Evolutionary conservation across 2,888 invertebrate species (phyloP).

Genomic region (Pyrrhia umbra): DNA sequence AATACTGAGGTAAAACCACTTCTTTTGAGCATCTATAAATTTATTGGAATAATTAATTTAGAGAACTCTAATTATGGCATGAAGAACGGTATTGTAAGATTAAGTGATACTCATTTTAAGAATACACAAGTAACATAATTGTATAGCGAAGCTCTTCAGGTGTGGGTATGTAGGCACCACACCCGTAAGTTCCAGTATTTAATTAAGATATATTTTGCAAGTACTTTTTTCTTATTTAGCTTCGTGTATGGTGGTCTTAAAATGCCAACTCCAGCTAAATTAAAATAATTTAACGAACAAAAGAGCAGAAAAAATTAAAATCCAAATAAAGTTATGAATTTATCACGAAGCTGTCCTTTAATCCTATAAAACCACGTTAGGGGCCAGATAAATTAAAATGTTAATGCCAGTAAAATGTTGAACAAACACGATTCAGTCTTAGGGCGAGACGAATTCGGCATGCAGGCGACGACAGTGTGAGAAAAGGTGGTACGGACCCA

Average conservation of each 20-base stretch:
- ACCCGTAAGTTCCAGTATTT: too few relatives aligned
- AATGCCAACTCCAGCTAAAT: slow-evolving; percentile 37
- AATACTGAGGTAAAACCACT: slow-evolving; percentile 66
- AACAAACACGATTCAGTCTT: slow-evolving; percentile 66
- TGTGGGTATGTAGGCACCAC: too few relatives aligned
- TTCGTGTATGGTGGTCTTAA: slow-evolving; percentile 44
- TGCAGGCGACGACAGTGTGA: slow-evolving; percentile 64
- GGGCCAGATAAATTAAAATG: slow-evolving; percentile 71
- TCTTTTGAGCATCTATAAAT: slow-evolving; percentile 63
- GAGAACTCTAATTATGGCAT: slow-evolving; percentile 58
- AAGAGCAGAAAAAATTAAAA: slow-evolving; percentile 62
- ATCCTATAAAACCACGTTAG: slow-evolving; percentile 66
- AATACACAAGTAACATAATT: too few relatives aligned
- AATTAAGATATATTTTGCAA: background rate
- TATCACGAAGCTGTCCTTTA: slow-evolving; percentile 68
- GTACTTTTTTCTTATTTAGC: slow-evolving; percentile 1
- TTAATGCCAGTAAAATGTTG: slow-evolving; percentile 73
- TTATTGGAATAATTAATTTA: slow-evolving; percentile 54
- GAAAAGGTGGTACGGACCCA: slow-evolving; percentile 48
- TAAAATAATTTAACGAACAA: slow-evolving; percentile 58
- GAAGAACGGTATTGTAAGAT: slow-evolving; percentile 35
- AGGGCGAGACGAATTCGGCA: slow-evolving; percentile 72
- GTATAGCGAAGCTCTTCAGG: too few relatives aligned
- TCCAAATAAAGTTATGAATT: slow-evolving; percentile 71
- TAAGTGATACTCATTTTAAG: background rate